A percentile compares a stretch with the other conserved stretches of the same genome.
These are phyloP conservation scores for Poeciliopsis paucimaculata DNA, from an alignment of 2,797 vertebrate genomes.

Conservation along the genomic window DNA sequence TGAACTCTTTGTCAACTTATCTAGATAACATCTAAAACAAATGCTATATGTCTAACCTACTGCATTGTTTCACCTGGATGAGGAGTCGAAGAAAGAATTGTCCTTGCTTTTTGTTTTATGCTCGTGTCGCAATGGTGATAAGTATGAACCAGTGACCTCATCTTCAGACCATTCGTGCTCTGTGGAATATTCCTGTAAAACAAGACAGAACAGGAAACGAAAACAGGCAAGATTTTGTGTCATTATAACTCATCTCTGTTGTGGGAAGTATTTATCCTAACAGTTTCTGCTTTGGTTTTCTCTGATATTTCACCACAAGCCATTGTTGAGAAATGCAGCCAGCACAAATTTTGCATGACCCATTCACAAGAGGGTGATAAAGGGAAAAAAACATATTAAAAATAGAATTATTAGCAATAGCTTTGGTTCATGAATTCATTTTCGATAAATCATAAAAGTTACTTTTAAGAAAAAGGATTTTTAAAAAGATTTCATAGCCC, in stretches of 20 bases:
- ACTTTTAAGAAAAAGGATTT: not conserved
- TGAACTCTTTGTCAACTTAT: slow-evolving; percentile 17
- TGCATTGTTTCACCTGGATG: slow-evolving; percentile 66
- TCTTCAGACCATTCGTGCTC: slow-evolving; percentile 76
- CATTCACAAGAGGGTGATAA: not conserved
- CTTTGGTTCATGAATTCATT: not conserved
- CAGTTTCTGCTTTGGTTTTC: not conserved
- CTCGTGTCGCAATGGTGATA: slow-evolving; percentile 48
- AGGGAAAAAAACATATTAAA: not conserved
- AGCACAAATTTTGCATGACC: not conserved
- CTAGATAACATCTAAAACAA: not conserved
- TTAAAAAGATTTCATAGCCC: not conserved
- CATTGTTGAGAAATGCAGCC: not conserved
- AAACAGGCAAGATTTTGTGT: not conserved
- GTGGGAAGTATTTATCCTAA: not conserved
- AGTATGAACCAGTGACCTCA: slow-evolving; percentile 55
- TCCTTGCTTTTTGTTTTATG: slow-evolving; percentile 55
- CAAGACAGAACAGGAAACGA: slow-evolving; percentile 9
- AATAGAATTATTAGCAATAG: not conserved
- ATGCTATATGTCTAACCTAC: not conserved
- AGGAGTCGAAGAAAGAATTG: slow-evolving; percentile 49
- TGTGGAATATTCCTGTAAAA: slow-evolving; percentile 66
- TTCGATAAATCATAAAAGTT: not conserved
- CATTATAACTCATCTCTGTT: not conserved
- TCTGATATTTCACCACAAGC: not conserved